These are phyloP conservation scores for Petrosia ficiformis DNA, from an alignment of 37 sponge, comb jelly and placozoan species.

Conservation along the genomic window DNA sequence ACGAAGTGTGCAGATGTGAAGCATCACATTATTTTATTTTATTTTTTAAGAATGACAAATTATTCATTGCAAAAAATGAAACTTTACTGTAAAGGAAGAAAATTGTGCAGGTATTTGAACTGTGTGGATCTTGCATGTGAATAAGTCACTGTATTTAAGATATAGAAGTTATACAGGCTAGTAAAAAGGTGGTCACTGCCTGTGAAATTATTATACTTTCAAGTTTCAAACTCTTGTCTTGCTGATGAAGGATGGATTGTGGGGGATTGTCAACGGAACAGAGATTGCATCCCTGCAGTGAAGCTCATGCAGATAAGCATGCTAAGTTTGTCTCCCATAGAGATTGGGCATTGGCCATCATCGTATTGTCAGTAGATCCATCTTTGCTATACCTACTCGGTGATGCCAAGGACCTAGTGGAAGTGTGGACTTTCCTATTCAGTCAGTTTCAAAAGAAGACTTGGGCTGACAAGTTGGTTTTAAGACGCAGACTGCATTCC, in stretches of 20 bases:
- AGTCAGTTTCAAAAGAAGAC: slow-evolving; percentile 57
- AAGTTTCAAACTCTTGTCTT: background rate
- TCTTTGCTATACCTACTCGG: slow-evolving; percentile 53
- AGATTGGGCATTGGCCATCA: slow-evolving; percentile 16
- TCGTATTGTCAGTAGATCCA: slow-evolving; percentile 25
- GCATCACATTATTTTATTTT: too few relatives aligned
- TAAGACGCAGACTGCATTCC: slow-evolving; percentile 35
- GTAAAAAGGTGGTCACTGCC: too few relatives aligned
- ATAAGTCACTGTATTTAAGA: too few relatives aligned
- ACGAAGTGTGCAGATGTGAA: too few relatives aligned
- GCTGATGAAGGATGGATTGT: slow-evolving; percentile 5
- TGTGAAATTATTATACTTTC: background rate
- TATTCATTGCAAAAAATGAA: too few relatives aligned
- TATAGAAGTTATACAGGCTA: too few relatives aligned
- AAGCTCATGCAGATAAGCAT: too few relatives aligned
- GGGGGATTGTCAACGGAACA: slow-evolving; percentile 3
- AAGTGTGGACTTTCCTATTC: slow-evolving; percentile 35
- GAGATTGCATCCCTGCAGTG: slow-evolving; percentile 37
- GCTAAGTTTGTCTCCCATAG: background rate
- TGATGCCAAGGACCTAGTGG: slow-evolving; percentile 30
- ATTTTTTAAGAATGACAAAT: too few relatives aligned
- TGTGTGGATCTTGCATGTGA: too few relatives aligned
- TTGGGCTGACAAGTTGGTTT: slow-evolving; percentile 46
- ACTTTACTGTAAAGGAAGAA: too few relatives aligned
- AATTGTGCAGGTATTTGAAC: too few relatives aligned